These are phyloP conservation scores for Drosophila nebulosa DNA, from an alignment of 1,140 invertebrate genomes.

Conservation along the genomic window DNA sequence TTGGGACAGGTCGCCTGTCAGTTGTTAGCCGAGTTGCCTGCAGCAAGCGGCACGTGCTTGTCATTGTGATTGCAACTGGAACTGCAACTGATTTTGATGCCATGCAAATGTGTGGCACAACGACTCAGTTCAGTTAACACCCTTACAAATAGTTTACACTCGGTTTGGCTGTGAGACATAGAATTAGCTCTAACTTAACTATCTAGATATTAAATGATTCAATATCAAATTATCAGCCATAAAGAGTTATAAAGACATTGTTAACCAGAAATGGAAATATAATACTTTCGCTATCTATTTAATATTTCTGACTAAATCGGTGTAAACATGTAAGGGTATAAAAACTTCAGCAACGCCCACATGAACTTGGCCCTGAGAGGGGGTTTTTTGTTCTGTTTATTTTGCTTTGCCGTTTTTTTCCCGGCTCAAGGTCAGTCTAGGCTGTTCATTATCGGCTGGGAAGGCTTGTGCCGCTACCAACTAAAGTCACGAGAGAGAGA, in stretches of 20 bases:
- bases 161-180: too few relatives aligned
- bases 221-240: too few relatives aligned
- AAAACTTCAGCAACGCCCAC: not conserved
- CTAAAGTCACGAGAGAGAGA: not conserved
- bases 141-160: too few relatives aligned
- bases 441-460: slow-evolving; percentile 58
- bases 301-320: too few relatives aligned
- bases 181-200: too few relatives aligned
- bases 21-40: slow-evolving; percentile 20
- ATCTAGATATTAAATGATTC: too few relatives aligned
- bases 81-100: not conserved
- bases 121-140: not conserved
- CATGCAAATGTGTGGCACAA: not conserved
- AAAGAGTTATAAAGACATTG: too few relatives aligned
- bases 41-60: slow-evolving; percentile 45
- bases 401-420: not conserved
- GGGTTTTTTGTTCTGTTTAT: not conserved
- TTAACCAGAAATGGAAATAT: too few relatives aligned
- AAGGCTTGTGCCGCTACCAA: not conserved
- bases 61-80: slow-evolving; percentile 4
- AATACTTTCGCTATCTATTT: too few relatives aligned
- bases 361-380: not conserved
- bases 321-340: not conserved
- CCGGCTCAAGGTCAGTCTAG: not conserved
- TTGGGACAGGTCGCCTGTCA: slow-evolving; percentile 4